Evolutionary conservation across 2,888 invertebrate genomes (phyloP), one percentile per base, ranked within the genome.

Genomic region (Melanostoma mellinum): DNA sequence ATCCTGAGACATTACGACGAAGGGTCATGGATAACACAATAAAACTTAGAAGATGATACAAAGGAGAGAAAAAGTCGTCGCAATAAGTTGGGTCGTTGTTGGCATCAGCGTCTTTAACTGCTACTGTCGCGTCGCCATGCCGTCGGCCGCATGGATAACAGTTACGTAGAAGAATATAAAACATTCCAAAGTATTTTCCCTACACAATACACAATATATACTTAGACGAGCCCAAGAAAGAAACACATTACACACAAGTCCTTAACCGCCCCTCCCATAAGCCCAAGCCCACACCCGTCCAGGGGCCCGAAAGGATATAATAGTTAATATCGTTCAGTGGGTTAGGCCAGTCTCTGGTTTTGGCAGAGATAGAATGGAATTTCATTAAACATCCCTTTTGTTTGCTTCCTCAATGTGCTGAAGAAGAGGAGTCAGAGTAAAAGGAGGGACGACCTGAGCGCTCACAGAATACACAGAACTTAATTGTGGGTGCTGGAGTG

Each of bases 361-460:
- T 84, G 84, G 78, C 84, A 77, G 73, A 44, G 63, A 63, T 69
- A 78, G 71, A 79, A 79, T 74, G 74, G 56, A 69, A 84, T 84
- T 74, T 79, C 71, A 84, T 84, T 84, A 79, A 78, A 71, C 48
- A 67, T 71, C 74, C 74, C 75, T 48, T 78, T 75, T 79, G 65
- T 84, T 75, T 84, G 44, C 40, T 60, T 30, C 36, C 35, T 50
- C 8, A 33, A 38, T 20, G 44, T 38, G 36, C 6, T 38, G 48
- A 35, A 44, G 44, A 42, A 33, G 6, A 44, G 9, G 32, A 58
- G 32, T 32, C 38, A 58, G 4, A 58, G 42, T 42, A 40, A 56
- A 60, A 60, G 42, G 50, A 50, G 38, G 38, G 63, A 38, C 63
- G 48, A 63, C 61, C 61, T 63, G 55, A 38, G 52, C 32, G 60